These are phyloP conservation scores for Matsumurasca onukii DNA, from an alignment of 1,140 invertebrate genomes.

Conservation along the genomic window DNA sequence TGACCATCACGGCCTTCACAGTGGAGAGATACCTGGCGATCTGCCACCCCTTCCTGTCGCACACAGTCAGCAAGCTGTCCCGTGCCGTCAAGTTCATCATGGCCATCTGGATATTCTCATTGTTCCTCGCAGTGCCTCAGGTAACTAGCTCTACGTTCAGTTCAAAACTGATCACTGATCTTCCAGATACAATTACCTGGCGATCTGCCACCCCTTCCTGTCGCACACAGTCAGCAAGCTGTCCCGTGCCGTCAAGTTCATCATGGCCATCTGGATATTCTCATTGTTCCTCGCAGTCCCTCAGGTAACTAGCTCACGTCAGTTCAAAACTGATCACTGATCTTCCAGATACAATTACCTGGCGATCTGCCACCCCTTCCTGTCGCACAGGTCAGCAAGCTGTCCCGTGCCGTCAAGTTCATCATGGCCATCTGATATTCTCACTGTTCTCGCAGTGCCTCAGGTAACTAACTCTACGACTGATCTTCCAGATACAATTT, in stretches of 20 bases:
- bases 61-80: constrained; percentile 78
- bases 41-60: constrained; percentile 85
- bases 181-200: no score
- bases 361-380: constrained; percentile 90
- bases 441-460: constrained; percentile 74
- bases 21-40: constrained; percentile 94
- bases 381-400: constrained; percentile 80
- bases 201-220: constrained; percentile 89
- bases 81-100: constrained; percentile 69
- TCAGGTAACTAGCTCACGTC: no score
- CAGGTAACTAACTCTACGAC: no score
- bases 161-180: no score
- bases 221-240: constrained; percentile 82
- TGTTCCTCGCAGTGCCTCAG: constrained; percentile 71
- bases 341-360: no score
- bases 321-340: no score
- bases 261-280: constrained; percentile 68
- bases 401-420: constrained; percentile 68
- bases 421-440: constrained; percentile 68
- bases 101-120: constrained; percentile 67
- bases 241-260: constrained; percentile 67
- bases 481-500: no score
- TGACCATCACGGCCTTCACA: constrained; percentile 94
- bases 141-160: no score
- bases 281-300: constrained; percentile 75